A percentile compares a stretch with the other conserved stretches of the same genome.
Conservation (phyloP, 2,113 vertebrate species). For the Chionodraco myersi region DNA sequence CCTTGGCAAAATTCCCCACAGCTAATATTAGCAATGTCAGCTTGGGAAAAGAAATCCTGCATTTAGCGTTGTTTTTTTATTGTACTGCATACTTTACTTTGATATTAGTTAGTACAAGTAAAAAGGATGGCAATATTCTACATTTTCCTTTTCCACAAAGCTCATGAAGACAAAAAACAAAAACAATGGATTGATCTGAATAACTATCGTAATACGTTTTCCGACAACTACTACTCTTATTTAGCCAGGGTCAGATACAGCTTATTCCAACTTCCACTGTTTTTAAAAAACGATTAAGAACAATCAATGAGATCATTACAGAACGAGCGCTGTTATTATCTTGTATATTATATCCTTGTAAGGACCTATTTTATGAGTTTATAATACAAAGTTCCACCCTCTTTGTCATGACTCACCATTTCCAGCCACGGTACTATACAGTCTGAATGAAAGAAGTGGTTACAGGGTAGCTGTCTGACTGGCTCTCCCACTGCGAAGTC, state of each 20-base stretch:
- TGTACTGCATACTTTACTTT: too few relatives aligned
- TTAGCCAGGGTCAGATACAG: background rate
- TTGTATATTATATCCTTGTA: background rate
- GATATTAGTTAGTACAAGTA: too few relatives aligned
- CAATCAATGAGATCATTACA: too few relatives aligned
- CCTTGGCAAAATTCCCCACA: background rate
- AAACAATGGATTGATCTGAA: background rate
- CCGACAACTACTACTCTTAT: background rate
- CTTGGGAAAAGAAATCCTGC: background rate
- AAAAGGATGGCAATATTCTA: background rate
- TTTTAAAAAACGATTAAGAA: background rate
- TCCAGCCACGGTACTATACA: conserved; percentile 99
- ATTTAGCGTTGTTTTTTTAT: background rate
- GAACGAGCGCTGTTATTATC: background rate
- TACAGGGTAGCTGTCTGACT: conserved; percentile 95
- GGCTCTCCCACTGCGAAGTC: conserved; percentile 91
- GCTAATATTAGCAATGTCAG: background rate
- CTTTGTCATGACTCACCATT: conserved; percentile 87
- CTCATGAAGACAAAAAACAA: background rate
- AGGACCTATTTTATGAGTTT: background rate
- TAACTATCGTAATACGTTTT: background rate
- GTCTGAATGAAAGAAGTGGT: conserved; percentile 96
- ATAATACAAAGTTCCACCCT: background rate
- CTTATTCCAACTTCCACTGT: background rate
- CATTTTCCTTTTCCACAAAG: background rate